phyloP scores from a whole-genome alignment of 2,888 invertebrate genomes.

The Charanyca ferruginea region DNA sequence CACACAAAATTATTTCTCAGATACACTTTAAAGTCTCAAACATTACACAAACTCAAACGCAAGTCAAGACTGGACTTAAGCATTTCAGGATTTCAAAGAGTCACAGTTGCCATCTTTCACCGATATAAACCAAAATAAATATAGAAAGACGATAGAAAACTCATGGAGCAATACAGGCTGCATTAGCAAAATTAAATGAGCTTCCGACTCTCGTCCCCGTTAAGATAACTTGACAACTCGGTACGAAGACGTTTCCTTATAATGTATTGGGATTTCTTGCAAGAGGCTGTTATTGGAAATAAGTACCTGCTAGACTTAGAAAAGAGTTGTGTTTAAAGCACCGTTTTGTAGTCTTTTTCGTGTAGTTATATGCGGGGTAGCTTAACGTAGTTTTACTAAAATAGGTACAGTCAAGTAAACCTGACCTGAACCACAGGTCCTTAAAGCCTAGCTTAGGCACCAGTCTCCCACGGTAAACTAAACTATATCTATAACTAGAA shows the following conservation, averaged over 20 bases:
- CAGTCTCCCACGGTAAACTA: too few species aligned
- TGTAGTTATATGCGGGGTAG: neutral
- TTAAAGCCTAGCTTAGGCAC: too few species aligned
- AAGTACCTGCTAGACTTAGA: slow-evolving; percentile 8
- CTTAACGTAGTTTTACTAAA: too few species aligned
- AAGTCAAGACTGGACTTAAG: slow-evolving; percentile 5
- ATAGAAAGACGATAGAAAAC: slow-evolving; percentile 10
- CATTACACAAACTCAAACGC: slow-evolving; percentile 10
- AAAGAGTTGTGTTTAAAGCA: neutral
- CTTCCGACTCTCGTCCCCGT: slow-evolving; percentile 2
- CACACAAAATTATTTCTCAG: neutral
- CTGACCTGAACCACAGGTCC: too few species aligned
- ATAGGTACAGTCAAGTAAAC: too few species aligned
- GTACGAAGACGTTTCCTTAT: slow-evolving; percentile 1
- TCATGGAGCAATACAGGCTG: slow-evolving; percentile 45
- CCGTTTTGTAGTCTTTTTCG: neutral
- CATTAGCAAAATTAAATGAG: slow-evolving; percentile 69
- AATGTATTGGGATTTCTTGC: slow-evolving; percentile 20
- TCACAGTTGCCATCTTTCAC: slow-evolving; percentile 6
- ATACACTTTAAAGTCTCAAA: slow-evolving; percentile 8
- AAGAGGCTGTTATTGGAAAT: slow-evolving; percentile 24
- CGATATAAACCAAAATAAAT: slow-evolving; percentile 28
- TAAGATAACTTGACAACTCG: slow-evolving; percentile 32
- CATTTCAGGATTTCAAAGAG: slow-evolving; percentile 29
- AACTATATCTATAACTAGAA: too few species aligned